Conservation (phyloP, 2,888 invertebrate genomes). For the Chromoteleia sp. region DNA sequence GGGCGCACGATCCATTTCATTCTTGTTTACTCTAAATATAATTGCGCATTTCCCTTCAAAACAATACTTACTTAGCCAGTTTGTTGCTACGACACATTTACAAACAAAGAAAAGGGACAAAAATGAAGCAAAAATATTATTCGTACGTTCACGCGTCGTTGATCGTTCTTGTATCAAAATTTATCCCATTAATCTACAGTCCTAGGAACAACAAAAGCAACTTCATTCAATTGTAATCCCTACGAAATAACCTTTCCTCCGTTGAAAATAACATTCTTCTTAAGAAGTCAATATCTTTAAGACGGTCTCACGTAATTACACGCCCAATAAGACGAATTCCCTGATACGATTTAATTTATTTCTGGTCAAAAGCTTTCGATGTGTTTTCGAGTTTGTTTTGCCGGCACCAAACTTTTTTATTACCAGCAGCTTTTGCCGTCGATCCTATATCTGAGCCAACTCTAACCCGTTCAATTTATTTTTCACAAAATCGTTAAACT, state of each 20-base stretch:
- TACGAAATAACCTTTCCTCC: slow-evolving; percentile 1
- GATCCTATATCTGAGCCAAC: slow-evolving; percentile 8
- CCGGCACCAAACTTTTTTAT: slow-evolving; percentile 37
- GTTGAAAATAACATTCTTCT: not conserved
- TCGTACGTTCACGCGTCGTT: not conserved
- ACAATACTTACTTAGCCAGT: slow-evolving; percentile 46
- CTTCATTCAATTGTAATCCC: slow-evolving; percentile 23
- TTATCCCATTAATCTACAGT: slow-evolving; percentile 14
- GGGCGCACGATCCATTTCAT: slow-evolving; percentile 23
- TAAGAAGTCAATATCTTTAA: not conserved
- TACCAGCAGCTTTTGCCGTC: not conserved
- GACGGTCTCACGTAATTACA: slow-evolving; percentile 14
- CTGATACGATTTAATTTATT: slow-evolving; percentile 22
- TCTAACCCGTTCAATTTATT: slow-evolving; percentile 26
- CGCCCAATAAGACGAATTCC: not conserved
- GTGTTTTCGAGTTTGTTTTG: slow-evolving; percentile 48
- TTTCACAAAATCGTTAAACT: slow-evolving; percentile 13
- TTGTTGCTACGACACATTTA: slow-evolving; percentile 18
- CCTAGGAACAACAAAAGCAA: slow-evolving; percentile 20
- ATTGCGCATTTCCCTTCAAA: slow-evolving; percentile 2
- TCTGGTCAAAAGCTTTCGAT: slow-evolving; percentile 20
- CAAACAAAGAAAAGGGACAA: slow-evolving; percentile 7
- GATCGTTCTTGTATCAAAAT: slow-evolving; percentile 18
- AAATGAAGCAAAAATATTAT: not conserved
- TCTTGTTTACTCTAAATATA: slow-evolving; percentile 16